Evolutionary conservation across 2,797 vertebrate genomes (phyloP), one percentile per base, ranked within the genome.

Genomic region (Bradypus variegatus): DNA sequence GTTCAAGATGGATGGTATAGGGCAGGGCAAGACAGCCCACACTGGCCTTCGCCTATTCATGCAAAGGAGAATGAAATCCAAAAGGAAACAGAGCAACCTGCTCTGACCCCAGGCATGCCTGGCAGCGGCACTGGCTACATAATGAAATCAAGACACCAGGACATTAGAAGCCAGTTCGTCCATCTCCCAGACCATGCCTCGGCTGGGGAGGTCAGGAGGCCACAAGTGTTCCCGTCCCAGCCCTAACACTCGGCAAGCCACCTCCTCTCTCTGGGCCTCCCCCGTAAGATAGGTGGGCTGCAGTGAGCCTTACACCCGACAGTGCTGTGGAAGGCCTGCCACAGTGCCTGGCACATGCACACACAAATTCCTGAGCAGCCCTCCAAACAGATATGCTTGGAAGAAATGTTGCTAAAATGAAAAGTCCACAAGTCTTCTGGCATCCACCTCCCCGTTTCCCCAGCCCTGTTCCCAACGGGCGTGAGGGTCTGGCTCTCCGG

Each of bases 21-120:
- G 50, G 50, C 50, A 50, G 14, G 50, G 50, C 50, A 13, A 9
- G 8, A 1, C 4, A 5, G n/a, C 2, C 2, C 1, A 53, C 0
- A 9, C 48, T 45, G 33, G 76, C 25, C 73, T 86, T 86, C 70
- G 72, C 48, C 76, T 27, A 18, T 75, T 45, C 33, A 76, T 15
- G 36, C 12, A 50, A 62, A 86, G 65, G 67, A 69, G 33, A 80
- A 19, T 19, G 53, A 93, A 82, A 85, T 41, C 33, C 72, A n/a
- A 19, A 18, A 81, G 86, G 48, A 67, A 65, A 19, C 23, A 5
- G 4, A 70, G 93, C 72, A 65, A 65, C 81, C 7, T 45, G 90
- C 80, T 38, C 94, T 41, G 15, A 78, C 45, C 65, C 60, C 33
- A n/a, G 53, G 29, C 3, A 53, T 6, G 62, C 64, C 31, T 27